Evolutionary conservation across 2,797 vertebrate genomes (phyloP).

Genomic region (Halcyon badia): DNA sequence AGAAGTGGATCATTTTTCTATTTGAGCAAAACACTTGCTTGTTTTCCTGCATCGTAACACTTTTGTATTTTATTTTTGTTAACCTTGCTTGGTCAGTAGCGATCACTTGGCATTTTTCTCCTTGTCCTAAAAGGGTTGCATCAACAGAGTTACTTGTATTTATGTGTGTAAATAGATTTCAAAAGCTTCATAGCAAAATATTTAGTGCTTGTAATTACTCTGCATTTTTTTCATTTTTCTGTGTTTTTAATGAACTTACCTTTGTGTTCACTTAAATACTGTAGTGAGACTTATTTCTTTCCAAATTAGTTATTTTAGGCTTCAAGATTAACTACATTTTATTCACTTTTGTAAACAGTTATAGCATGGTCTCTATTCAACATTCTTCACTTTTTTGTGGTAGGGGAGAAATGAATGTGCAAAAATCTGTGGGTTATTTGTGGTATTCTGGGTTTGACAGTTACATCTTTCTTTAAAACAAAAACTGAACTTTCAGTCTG

Average conservation of each 20-base stretch:
- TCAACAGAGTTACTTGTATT: constrained; percentile 83
- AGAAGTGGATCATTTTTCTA: constrained; percentile 22
- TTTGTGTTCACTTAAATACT: constrained; percentile 80
- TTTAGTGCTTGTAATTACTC: constrained; percentile 83
- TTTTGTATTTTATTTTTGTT: constrained; percentile 12
- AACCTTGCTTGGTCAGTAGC: constrained; percentile 67
- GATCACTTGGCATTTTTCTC: constrained; percentile 49
- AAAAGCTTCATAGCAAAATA: constrained; percentile 80
- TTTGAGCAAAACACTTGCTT: constrained; percentile 55
- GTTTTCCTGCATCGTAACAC: constrained; percentile 50
- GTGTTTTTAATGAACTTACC: constrained; percentile 77
- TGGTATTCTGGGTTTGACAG: constrained; percentile 74
- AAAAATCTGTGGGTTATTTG: constrained; percentile 73
- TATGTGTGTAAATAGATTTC: constrained; percentile 87
- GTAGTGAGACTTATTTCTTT: constrained; percentile 79
- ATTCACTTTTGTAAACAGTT: constrained; percentile 83
- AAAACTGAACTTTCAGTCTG: constrained; percentile 63
- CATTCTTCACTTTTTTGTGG: constrained; percentile 77
- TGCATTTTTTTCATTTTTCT: constrained; percentile 70
- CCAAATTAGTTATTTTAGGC: constrained; percentile 78
- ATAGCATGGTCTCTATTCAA: constrained; percentile 80
- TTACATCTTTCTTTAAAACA: constrained; percentile 38
- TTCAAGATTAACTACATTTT: constrained; percentile 78
- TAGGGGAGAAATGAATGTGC: constrained; percentile 71
- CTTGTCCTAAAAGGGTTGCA: constrained; percentile 75